phyloP scores from a whole-genome alignment of 1,140 invertebrate genomes.

The Ceratoteleas bidentatus region DNA sequence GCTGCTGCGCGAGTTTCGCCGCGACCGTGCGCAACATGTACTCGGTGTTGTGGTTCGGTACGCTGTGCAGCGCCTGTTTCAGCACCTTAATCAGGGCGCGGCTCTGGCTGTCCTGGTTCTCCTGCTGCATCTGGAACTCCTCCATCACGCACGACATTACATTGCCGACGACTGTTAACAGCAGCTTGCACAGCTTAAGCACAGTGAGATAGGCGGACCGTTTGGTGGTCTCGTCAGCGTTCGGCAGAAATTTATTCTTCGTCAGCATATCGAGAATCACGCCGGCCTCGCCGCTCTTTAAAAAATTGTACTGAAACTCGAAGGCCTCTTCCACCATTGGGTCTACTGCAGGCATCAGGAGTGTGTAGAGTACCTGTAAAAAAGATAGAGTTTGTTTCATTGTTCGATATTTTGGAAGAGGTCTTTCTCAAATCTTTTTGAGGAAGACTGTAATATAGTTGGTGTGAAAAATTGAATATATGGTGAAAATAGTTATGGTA shows the following conservation, averaged over 20 bases:
- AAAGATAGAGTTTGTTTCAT: conserved; percentile 2
- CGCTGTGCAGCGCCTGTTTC: conserved; percentile 86
- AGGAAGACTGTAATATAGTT: no score
- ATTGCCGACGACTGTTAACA: conserved; percentile 92
- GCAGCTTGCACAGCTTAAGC: conserved; percentile 93
- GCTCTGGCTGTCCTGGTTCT: conserved; percentile 78
- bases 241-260: conserved; percentile 92
- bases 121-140: conserved; percentile 79
- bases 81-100: conserved; percentile 82
- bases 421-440: no score
- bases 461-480: no score
- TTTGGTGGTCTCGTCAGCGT: conserved; percentile 90
- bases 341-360: conserved; percentile 95
- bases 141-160: conserved; percentile 85
- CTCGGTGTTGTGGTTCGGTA: conserved; percentile 87
- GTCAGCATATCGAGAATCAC: conserved; percentile 92
- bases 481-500: no score
- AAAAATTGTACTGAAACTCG: conserved; percentile 94
- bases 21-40: conserved; percentile 88
- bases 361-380: conserved; percentile 92
- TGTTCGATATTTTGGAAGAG: no score
- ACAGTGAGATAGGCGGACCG: conserved; percentile 93
- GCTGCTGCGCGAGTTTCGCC: conserved; percentile 87
- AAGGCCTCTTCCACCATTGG: conserved; percentile 90
- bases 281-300: conserved; percentile 91